phyloP scores from a whole-genome alignment of 2,888 invertebrate species.

The Scotopteryx bipunctaria region DNA sequence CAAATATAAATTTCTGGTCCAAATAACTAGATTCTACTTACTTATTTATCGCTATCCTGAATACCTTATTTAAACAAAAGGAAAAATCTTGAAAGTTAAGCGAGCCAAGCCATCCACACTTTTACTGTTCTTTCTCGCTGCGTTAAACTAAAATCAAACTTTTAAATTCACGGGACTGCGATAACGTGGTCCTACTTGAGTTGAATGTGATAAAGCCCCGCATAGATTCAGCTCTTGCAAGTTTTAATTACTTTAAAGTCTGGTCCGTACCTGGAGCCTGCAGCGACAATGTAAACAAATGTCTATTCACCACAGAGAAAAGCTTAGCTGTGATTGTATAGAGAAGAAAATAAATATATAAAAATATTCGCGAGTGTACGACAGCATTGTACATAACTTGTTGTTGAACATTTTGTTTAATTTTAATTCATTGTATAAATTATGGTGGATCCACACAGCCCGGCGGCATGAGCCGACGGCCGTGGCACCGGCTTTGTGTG shows the following conservation, averaged over 20 bases:
- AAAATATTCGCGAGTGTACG: no score
- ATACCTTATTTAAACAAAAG: no score
- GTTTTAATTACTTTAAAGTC: conserved; percentile 61
- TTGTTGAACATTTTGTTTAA: no score
- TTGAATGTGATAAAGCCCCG: conserved; percentile 30
- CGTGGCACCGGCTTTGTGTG: no score
- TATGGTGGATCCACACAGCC: no score
- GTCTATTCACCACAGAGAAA: conserved; percentile 16
- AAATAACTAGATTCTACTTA: no score
- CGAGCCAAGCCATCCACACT: conserved; percentile 1
- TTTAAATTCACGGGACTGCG: conserved; percentile 26
- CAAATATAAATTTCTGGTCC: no score
- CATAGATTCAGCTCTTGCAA: conserved; percentile 48
- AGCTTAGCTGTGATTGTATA: neutral
- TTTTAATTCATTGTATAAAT: no score
- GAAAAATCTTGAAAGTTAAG: conserved; percentile 12
- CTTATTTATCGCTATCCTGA: no score
- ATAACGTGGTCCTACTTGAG: conserved; percentile 29
- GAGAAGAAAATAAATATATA: conserved; percentile 1
- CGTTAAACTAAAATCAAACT: conserved; percentile 23
- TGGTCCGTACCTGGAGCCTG: conserved; percentile 30
- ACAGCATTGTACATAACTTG: no score
- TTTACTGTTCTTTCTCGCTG: neutral
- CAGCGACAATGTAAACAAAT: conserved; percentile 39
- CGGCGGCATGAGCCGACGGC: no score